Base-by-base conservation (phyloP, 2,113 vertebrate genomes). In the Dinomys branickii region DNA sequence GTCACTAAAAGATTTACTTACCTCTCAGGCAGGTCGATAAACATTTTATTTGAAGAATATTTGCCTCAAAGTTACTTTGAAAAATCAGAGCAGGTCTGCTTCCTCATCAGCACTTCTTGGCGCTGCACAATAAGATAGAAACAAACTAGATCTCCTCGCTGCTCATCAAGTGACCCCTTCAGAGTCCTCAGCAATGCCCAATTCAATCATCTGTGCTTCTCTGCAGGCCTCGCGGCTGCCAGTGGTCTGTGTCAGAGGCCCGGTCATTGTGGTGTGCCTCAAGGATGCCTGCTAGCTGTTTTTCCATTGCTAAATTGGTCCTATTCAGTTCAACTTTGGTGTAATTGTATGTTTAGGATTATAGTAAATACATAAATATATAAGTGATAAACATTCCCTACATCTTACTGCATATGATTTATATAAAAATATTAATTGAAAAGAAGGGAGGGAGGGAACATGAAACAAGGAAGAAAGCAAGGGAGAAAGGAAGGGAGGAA, bases 301-400 rank as follows among this genome's bases (percentile, higher is more conserved):
- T 47, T 96, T 87, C 13, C 16, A 89, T 91, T 96, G 83, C 88
- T 94, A 77, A 81, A 83, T 84, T n/a, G 30, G 85, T 75, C 58
- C 17, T 0, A 0, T 75, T 96, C 84, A 54, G 81, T 95, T 98
- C 90, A 94, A 88, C 14, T 58, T 85, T 85, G 69, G 19, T 1
- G 44, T 97, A 97, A 98, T 93, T 97, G 95, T 67, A 98, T 86
- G 91, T 97, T 98, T 97, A 67, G 95, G 71, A 61, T 96, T 91
- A 84, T 71, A 89, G 71, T 54, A 97, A 97, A 98, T 97, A 97
- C 97, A 97, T 69, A 97, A 97, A 89, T 65, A 86, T 30, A 54
- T 92, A 96, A 93, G 71, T 88, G 89, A 97, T 63, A 97, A 96
- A 89, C 28, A 83, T 73, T 96, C 44, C 96, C 86, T 93, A 91